Evolutionary conservation across 2,888 invertebrate genomes (phyloP), one percentile per base, ranked within the genome.

Genomic region (Anoplius nigerrimus): DNA sequence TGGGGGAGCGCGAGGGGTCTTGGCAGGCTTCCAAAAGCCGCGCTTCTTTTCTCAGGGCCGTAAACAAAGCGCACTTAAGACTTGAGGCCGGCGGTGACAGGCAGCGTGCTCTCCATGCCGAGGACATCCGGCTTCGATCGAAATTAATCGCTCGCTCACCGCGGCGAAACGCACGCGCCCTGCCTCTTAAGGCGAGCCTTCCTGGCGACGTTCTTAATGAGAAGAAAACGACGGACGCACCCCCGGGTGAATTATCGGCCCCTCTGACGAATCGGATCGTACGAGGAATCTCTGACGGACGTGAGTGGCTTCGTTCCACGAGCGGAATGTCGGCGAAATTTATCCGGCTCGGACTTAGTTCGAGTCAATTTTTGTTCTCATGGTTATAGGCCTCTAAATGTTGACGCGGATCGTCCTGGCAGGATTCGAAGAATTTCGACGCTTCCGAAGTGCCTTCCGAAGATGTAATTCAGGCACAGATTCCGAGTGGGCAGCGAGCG

Each of bases 11-110:
- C 62, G 60, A 34, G 64, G 62, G 27, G n/a, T n/a, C 61, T 78
- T 83, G 83, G 83, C 81, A 58, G 24, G 18, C 55, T 67, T 78
- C 81, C 83, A 83, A 80, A 73, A 69, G 64, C 61, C 64, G 60
- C 58, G 64, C 63, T 73, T 71, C 71, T 70, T 74, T 69, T 68
- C 69, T 62, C 66, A 52, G 51, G 42, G 61, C 71, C 54, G 69
- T 78, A 75, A 77, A 72, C 74, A 75, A 72, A 69, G 69, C 63
- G 65, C 67, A 67, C 46, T 67, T 60, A 56, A 72, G 60, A 16
- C 53, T 18, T 48, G n/a, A 34, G 34, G 11, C 34, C 48, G 42
- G 54, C 53, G 42, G 34, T 58, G 62, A 63, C 72, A 65, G 54
- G 20, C 53, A 51, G 20, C 43, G 56, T 62, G 58, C 70, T 57